A percentile compares a stretch with the other conserved stretches of the same genome.
These are phyloP conservation scores for Xanthorhoe spadicearia DNA, from an alignment of 2,888 invertebrate species.

Conservation along the genomic window DNA sequence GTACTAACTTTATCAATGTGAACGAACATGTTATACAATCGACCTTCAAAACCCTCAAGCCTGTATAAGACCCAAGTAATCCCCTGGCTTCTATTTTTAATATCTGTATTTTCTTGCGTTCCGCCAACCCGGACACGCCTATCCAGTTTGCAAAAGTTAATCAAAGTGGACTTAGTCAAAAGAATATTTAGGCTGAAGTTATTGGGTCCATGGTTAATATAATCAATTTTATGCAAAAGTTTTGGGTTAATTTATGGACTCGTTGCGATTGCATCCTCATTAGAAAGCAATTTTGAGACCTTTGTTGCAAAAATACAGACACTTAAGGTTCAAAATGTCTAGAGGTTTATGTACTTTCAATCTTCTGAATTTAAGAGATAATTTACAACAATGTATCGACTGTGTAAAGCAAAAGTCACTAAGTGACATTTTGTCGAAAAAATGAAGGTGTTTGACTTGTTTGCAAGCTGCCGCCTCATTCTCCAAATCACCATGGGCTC, in stretches of 20 bases:
- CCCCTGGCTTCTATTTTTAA: conserved; percentile 17
- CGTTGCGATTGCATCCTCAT: conserved; percentile 29
- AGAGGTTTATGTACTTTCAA: too few species aligned
- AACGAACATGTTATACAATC: not conserved
- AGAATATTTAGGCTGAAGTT: conserved; percentile 57
- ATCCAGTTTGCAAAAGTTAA: conserved; percentile 49
- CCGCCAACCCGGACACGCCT: conserved; percentile 26
- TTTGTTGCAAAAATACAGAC: conserved; percentile 1
- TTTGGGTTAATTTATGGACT: conserved; percentile 47
- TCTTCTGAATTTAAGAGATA: too few species aligned
- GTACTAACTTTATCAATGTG: too few species aligned
- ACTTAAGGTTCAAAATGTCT: not conserved
- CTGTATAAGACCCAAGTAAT: not conserved
- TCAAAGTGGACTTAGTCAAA: conserved; percentile 56
- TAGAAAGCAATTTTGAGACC: conserved; percentile 25
- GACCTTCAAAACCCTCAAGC: not conserved
- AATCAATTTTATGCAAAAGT: conserved; percentile 72
- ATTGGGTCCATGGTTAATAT: conserved; percentile 57
- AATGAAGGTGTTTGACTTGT: too few species aligned
- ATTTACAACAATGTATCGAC: too few species aligned
- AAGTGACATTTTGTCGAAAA: too few species aligned
- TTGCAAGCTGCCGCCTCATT: too few species aligned
- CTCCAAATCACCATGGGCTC: too few species aligned
- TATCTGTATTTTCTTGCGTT: conserved; percentile 26
- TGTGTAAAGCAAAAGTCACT: too few species aligned